Evolutionary conservation across 2,888 invertebrate species (phyloP), one percentile per base, ranked within the genome.

Genomic region (Eudasyphora cyanicolor): DNA sequence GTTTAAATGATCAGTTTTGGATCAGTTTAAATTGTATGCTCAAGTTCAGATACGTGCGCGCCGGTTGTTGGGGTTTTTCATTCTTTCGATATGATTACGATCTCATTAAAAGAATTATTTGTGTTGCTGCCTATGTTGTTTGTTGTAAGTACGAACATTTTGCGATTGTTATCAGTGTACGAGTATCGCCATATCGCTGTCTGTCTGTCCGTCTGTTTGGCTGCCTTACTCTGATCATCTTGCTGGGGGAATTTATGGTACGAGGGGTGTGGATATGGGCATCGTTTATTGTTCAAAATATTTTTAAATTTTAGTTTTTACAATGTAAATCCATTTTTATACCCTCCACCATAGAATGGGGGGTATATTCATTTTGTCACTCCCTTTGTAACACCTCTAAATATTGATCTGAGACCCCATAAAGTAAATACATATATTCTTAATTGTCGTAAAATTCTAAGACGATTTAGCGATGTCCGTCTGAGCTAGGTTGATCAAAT

Each of bases 61-160:
- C 19, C 57, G 62, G 14, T 10, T 73, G 27, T 76, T 67, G 76
- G 21, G 7, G 24, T 8, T 69, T 62, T 76, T 54, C 70, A 29
- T 79, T 54, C 49, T n/a, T 54, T 51, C 27, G 24, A 67, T 67
- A 54, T 79, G 90, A 90, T 90, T 89, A 89, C 87, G 89, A 90
- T 90, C 89, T 90, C 89, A 90, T 90, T 90, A 90, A 90, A 90
- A 88, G 89, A 89, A 89, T 89, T 90, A 90, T 89, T 89, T 89
- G 89, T 89, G 89, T 89, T 87, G 89, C 89, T 89, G 90, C 87
- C 87, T 89, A 89, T 90, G 89, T 89, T 88, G 86, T 86, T 87
- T 87, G 88, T 82, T 84, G 84, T 85, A 82, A 82, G 82, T 85
- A 79, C 84, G 84, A 78, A 85, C 87, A 87, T 87, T 80, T 87